Evolutionary conservation across 92 coral and sea anemone species (phyloP).

Genomic region (Muricea muricata): DNA sequence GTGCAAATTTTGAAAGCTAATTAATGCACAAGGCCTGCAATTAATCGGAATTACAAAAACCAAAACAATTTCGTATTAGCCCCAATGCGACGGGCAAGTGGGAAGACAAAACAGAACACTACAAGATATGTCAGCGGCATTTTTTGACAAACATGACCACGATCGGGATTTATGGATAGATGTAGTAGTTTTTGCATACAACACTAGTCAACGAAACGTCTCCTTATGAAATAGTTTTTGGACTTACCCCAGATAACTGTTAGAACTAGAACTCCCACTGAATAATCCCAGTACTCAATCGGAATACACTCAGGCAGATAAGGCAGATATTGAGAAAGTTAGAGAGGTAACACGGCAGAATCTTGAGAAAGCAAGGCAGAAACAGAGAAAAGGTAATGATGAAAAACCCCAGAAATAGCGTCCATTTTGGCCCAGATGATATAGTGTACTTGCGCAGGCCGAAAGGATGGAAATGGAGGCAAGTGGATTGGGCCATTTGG

Average conservation of each 20-base stretch:
- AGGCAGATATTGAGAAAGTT: conserved; percentile 25
- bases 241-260: conserved; percentile 38
- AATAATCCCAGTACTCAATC: conserved; percentile 8
- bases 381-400: background rate
- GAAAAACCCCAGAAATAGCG: background rate
- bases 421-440: conserved; percentile 39
- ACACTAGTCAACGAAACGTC: conserved; percentile 58
- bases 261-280: conserved; percentile 22
- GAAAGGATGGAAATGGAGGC: conserved; percentile 60
- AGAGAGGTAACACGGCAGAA: background rate
- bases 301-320: background rate
- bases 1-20: conserved; percentile 46
- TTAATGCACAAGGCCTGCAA: conserved; percentile 61
- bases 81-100: conserved; percentile 59
- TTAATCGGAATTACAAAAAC: conserved; percentile 57
- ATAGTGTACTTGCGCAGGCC: conserved; percentile 55
- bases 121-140: conserved; percentile 61
- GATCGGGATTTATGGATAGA: conserved; percentile 66
- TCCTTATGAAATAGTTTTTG: conserved; percentile 64
- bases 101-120: conserved; percentile 64
- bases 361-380: background rate
- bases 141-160: conserved; percentile 40
- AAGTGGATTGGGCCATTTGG: conserved; percentile 66
- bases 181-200: conserved; percentile 52
- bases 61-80: conserved; percentile 58